Evolutionary conservation across 2,797 vertebrate genomes (phyloP).

Genomic region (Onychomys leucogaster): DNA sequence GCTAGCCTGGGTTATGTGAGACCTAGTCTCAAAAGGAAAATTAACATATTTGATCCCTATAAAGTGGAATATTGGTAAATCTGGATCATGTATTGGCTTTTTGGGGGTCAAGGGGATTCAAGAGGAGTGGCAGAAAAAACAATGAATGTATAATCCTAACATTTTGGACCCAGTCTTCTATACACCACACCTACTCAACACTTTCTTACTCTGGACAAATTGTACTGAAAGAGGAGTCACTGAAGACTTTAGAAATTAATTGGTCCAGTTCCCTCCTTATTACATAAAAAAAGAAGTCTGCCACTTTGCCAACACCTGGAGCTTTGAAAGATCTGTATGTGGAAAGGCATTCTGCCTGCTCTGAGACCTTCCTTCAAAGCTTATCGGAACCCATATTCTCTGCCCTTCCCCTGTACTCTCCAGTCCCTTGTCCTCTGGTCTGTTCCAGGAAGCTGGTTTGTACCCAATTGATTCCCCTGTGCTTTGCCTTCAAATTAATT

Average conservation of each 20-base stretch:
- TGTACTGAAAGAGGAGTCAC: neutral
- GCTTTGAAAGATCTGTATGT: neutral
- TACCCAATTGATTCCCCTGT: neutral
- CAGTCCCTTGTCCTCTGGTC: neutral
- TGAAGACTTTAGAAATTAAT: neutral
- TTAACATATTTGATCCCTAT: neutral
- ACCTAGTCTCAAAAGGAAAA: neutral
- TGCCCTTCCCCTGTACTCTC: neutral
- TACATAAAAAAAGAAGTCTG: neutral
- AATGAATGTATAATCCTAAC: neutral
- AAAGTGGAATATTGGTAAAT: conserved; percentile 6
- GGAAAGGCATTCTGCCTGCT: neutral
- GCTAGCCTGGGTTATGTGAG: neutral
- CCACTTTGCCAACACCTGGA: neutral
- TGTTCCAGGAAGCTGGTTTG: neutral
- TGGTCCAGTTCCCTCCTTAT: neutral
- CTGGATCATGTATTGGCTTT: neutral
- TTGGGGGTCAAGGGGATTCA: neutral
- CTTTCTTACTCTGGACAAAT: neutral
- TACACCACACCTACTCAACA: neutral
- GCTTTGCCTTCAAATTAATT: neutral
- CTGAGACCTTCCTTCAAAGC: neutral
- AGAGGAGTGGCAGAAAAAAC: neutral
- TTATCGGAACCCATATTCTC: neutral
- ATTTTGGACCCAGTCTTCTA: neutral